Evolutionary conservation across 1,140 invertebrate species (phyloP), one percentile per base, ranked within the genome.

Genomic region (Archivesica marissinica): DNA sequence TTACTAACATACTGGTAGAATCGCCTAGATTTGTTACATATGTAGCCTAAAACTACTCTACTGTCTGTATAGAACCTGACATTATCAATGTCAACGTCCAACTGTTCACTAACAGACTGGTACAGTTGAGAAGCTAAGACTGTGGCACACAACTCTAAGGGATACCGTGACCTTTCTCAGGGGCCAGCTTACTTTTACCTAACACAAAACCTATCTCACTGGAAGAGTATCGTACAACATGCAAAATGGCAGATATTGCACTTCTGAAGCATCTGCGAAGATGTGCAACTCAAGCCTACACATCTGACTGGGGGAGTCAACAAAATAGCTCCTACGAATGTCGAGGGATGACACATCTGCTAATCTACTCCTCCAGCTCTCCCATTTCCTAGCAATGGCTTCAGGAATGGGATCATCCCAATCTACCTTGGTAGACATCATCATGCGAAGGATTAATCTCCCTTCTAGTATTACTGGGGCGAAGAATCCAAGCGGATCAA

Each of bases 151-250:
- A 76, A 20, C 50, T 75, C 72, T 2, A 75, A 20, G 87, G 79
- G 35, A 88, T 41, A 23, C 66, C 85, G 28, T 87, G 39, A 13
- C 41, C 47, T 25, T 61, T 56, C 20, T 38, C 33, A 6, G 87
- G 86, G 13, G 86, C 64, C 1, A 88, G 68, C 33, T 75, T 82
- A 3, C 79, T 23, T 35, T 88, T 88, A 6, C 75, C 75, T 6
- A 77, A 86, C 9, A 61, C 28, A 33, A 61, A 61, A 11, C 52
- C 52, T 41, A 23, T n/a, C n/a, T n/a, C n/a, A n/a, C n/a, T n/a
- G n/a, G n/a, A n/a, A n/a, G n/a, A n/a, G n/a, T n/a, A n/a, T n/a
- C n/a, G n/a, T n/a, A n/a, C n/a, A n/a, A n/a, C n/a, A n/a, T n/a
- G n/a, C n/a, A n/a, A n/a, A n/a, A n/a, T n/a, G n/a, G n/a, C n/a